Conservation (phyloP, 2,113 vertebrate genomes). For the Arvicanthis niloticus region DNA sequence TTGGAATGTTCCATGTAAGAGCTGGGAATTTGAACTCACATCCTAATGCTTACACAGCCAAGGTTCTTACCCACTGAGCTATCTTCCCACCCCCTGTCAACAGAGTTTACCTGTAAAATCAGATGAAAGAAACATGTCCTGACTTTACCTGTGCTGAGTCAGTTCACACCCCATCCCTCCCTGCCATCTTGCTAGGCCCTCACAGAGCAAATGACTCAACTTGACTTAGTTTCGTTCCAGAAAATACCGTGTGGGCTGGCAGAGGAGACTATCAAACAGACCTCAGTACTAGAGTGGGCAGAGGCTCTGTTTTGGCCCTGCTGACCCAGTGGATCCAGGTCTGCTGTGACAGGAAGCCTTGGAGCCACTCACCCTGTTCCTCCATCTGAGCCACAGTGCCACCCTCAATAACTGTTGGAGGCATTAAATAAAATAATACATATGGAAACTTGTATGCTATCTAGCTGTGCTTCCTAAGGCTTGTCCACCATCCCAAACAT, state of each 20-base stretch:
- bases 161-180: neutral
- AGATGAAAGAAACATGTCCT: neutral
- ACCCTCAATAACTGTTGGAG: neutral
- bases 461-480: neutral
- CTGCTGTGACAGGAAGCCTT: neutral
- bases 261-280: neutral
- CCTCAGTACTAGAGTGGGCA: neutral
- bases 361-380: neutral
- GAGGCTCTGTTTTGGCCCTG: accelerated
- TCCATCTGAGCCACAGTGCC: neutral
- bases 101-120: neutral
- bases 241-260: neutral
- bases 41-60: neutral
- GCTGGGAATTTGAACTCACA: neutral
- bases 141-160: neutral
- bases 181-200: neutral
- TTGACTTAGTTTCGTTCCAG: neutral
- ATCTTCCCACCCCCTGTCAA: neutral
- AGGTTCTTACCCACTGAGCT: neutral
- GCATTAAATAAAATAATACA: neutral
- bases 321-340: too few species aligned
- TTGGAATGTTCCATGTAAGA: neutral
- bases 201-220: neutral
- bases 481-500: neutral
- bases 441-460: neutral